Base-by-base conservation (phyloP, 2,888 invertebrate genomes). In the Caradrina kadenii region DNA sequence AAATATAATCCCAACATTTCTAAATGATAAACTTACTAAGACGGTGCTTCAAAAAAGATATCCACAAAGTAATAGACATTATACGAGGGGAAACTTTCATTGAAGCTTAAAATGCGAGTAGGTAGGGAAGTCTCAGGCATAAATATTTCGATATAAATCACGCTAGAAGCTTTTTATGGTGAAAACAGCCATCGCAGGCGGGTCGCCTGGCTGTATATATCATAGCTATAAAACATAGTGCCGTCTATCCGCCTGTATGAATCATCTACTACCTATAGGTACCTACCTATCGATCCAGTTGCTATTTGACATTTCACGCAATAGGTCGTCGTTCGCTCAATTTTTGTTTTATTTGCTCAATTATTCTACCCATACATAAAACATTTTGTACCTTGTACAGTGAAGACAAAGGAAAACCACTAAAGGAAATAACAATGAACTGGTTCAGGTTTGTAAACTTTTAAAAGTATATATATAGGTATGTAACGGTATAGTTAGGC, bases 301-400 rank as follows among this genome's bases (percentile, higher is more conserved):
- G 70, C 69, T 81, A 64, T 85, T 81, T 82, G 83, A 72, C 85
- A 83, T 78, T 81, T 80, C 73, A 81, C 69, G 73, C 85, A 85
- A 84, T 82, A 79, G 83, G 86, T 83, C 84, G 77, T 73, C 63
- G 26, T 6, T 63, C 31, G 79, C n/a, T 22, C 21, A 8, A 26
- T 42, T 54, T 31, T 21, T 22, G 60, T 31, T 63, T 49, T 60
- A 61, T 63, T 67, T 56, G 53, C 61, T 54, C 52, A 73, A 63
- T 79, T 77, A 65, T 52, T 60, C 11, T 35, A 17, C 49, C 59
- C 64, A 73, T 48, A 72, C 48, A 54, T 26, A n/a, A 48, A 69
- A 50, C 13, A 68, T 19, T 42, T 42, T 54, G 21, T 42, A 35
- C 39, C 31, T 67, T 35, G 13, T 21, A 39, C 39, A 22, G 42